Conservation (phyloP, 2,113 vertebrate genomes). For the Saguinus midas region DNA sequence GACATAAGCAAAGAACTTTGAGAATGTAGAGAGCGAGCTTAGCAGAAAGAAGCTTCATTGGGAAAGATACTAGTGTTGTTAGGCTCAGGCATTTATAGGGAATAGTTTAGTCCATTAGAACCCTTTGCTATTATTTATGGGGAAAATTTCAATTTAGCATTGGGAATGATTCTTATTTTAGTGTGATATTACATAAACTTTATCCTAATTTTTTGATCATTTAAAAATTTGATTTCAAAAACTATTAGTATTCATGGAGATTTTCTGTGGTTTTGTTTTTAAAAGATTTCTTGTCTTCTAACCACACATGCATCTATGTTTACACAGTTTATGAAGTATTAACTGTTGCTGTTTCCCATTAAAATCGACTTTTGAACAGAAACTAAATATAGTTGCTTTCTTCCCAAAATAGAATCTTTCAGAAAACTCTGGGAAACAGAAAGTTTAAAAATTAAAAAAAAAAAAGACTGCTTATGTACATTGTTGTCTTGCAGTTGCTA, state of each 20-base stretch:
- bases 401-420: background rate
- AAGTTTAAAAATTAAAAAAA: background rate
- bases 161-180: background rate
- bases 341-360: background rate
- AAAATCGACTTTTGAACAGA: conserved; percentile 29
- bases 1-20: background rate
- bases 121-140: background rate
- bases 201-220: background rate
- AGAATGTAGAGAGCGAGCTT: rapidly evolving
- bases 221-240: background rate
- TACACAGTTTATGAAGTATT: background rate
- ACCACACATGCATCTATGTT: background rate
- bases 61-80: too few relatives aligned
- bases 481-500: background rate
- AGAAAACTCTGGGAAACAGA: background rate
- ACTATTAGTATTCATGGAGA: background rate
- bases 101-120: background rate
- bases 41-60: too few relatives aligned
- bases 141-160: background rate
- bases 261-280: background rate
- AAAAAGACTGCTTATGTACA: background rate
- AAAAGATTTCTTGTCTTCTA: background rate
- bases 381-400: background rate
- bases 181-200: background rate
- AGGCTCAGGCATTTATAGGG: background rate